Percentiles rank a stretch among this genome's conserved stretches.
Evolutionary conservation across 2,113 vertebrate genomes (phyloP).

Genomic region (Podarcis cretensis): DNA sequence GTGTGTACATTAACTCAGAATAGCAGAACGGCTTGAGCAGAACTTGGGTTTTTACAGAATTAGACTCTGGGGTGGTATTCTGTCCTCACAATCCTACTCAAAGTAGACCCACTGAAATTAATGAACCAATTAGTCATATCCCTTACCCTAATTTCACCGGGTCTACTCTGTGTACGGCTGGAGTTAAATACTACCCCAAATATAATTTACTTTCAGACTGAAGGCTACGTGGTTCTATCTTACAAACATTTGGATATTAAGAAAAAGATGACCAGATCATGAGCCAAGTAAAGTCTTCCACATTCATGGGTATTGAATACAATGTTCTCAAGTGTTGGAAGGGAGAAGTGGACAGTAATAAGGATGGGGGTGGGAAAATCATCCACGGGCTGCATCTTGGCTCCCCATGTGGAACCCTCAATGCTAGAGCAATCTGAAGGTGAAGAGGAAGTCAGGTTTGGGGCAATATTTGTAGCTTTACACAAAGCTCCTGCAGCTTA

Average conservation of each 20-base stretch:
- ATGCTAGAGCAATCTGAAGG: too few species aligned
- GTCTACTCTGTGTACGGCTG: too few species aligned
- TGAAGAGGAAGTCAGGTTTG: too few species aligned
- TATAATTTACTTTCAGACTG: neutral
- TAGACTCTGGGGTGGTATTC: neutral
- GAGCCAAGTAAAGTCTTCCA: neutral
- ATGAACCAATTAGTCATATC: too few species aligned
- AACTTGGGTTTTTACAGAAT: neutral
- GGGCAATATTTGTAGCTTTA: neutral
- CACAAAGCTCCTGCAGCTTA: neutral
- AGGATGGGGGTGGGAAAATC: too few species aligned
- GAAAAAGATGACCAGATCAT: neutral
- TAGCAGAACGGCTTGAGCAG: neutral
- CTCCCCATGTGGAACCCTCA: too few species aligned
- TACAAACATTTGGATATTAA: conserved; percentile 1
- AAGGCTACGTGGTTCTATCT: neutral
- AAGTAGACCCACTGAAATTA: too few species aligned
- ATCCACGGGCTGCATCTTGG: too few species aligned
- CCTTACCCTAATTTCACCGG: too few species aligned
- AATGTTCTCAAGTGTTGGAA: neutral
- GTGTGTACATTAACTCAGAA: neutral
- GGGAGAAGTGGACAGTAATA: too few species aligned
- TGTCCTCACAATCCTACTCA: too few species aligned
- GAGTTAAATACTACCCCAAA: neutral
- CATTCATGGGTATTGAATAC: neutral